A percentile compares a stretch with the other conserved stretches of the same genome.
Evolutionary conservation across 2,888 invertebrate genomes (phyloP).

Genomic region (Ferdinandea cuprea): DNA sequence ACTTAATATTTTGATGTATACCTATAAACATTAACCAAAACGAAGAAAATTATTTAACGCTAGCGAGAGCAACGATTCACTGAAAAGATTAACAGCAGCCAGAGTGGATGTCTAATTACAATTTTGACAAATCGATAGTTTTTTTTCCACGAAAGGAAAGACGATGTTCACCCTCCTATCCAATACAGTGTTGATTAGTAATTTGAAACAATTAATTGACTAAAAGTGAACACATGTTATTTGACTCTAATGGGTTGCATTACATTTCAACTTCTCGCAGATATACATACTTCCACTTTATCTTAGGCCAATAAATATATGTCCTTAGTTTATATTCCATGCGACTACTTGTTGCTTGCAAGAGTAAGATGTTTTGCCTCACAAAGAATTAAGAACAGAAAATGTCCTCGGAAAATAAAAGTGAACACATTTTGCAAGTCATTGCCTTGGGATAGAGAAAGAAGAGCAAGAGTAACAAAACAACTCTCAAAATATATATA

Average conservation of each 20-base stretch:
- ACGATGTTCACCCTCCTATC: no score
- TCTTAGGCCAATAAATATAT: neutral
- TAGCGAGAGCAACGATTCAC: no score
- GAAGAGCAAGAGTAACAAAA: slow-evolving; percentile 20
- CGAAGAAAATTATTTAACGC: no score
- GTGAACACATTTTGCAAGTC: slow-evolving; percentile 65
- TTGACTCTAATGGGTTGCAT: neutral
- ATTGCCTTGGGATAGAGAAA: slow-evolving; percentile 48
- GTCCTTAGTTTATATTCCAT: neutral
- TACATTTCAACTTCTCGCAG: neutral
- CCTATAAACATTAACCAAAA: no score
- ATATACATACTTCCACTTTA: neutral
- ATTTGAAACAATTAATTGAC: neutral
- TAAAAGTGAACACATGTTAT: neutral
- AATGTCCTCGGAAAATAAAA: slow-evolving; percentile 54
- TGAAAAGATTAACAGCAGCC: no score
- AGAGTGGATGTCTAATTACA: no score
- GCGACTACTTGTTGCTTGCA: slow-evolving; percentile 34
- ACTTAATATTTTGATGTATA: no score
- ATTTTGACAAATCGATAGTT: no score
- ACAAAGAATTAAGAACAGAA: slow-evolving; percentile 11
- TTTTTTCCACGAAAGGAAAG: no score
- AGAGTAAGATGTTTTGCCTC: neutral
- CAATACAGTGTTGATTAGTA: no score
- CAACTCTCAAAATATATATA: slow-evolving; percentile 29